phyloP scores from a whole-genome alignment of 2,888 invertebrate genomes.

The Geotrupes spiniger region DNA sequence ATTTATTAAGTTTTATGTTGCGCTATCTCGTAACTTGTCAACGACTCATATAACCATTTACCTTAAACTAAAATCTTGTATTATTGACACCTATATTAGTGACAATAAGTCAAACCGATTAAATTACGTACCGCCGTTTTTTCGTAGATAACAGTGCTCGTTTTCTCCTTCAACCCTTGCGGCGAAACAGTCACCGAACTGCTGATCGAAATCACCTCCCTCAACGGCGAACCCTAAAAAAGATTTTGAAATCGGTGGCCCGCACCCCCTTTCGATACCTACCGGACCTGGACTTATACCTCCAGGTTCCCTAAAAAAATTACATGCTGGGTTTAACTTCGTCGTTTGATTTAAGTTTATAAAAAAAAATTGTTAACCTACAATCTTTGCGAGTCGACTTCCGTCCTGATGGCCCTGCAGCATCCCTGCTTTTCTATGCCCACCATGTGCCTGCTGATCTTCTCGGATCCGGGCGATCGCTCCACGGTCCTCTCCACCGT shows the following conservation, averaged over 20 bases:
- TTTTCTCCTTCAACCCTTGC: slow-evolving; percentile 21
- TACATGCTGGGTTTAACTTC: too few species aligned
- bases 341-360: too few species aligned
- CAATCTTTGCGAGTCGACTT: slow-evolving; percentile 37
- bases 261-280: not conserved
- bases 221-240: slow-evolving; percentile 16
- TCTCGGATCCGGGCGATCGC: slow-evolving; percentile 33
- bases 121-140: slow-evolving; percentile 18
- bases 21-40: too few species aligned
- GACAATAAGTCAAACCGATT: too few species aligned
- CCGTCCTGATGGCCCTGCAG: slow-evolving; percentile 29
- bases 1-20: too few species aligned
- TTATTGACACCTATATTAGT: too few species aligned
- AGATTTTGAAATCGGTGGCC: too few species aligned
- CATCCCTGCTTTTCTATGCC: slow-evolving; percentile 25
- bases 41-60: too few species aligned
- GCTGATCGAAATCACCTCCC: slow-evolving; percentile 26
- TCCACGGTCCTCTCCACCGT: slow-evolving; percentile 38
- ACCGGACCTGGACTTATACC: not conserved
- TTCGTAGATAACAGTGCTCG: slow-evolving; percentile 27
- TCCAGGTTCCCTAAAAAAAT: slow-evolving; percentile 8
- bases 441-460: slow-evolving; percentile 24
- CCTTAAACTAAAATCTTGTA: too few species aligned
- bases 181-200: slow-evolving; percentile 25
- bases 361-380: slow-evolving; percentile 21